These are phyloP conservation scores for Galerucella nymphaeae DNA, from an alignment of 2,888 invertebrate genomes.

Conservation along the genomic window DNA sequence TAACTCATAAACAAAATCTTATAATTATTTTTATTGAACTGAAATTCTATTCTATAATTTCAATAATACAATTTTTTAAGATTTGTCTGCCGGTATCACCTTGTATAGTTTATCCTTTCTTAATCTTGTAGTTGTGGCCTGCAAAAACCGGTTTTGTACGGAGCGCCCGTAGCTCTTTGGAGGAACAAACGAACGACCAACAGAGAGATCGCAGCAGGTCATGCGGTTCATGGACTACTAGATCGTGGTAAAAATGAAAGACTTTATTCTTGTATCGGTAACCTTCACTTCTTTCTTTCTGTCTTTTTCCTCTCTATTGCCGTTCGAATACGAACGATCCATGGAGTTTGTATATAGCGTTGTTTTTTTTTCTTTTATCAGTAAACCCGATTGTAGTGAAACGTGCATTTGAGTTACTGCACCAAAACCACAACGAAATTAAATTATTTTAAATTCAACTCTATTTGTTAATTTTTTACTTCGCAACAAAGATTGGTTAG, in stretches of 20 bases:
- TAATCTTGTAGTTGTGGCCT: constrained; percentile 46
- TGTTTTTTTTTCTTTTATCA: constrained; percentile 4
- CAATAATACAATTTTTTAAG: background rate
- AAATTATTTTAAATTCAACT: background rate
- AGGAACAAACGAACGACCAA: constrained; percentile 59
- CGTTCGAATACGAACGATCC: background rate
- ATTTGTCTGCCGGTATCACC: background rate
- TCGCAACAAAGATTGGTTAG: background rate
- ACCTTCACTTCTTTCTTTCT: constrained; percentile 36
- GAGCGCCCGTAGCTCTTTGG: constrained; percentile 54
- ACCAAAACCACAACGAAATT: background rate
- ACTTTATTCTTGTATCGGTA: constrained; percentile 47
- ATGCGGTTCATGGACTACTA: constrained; percentile 65
- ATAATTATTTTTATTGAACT: too few species aligned
- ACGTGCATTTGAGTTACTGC: background rate
- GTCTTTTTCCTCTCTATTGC: constrained; percentile 3
- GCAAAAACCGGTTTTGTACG: constrained; percentile 61
- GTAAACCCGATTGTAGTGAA: background rate
- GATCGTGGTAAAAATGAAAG: constrained; percentile 57
- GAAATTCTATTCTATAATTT: too few species aligned
- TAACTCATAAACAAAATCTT: too few species aligned
- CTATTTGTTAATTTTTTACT: background rate
- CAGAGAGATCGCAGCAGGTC: constrained; percentile 62
- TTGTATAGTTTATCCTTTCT: constrained; percentile 26
- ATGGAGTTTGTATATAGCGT: background rate